Conservation (phyloP, 2,888 invertebrate genomes). For the Agrilus cyanescens region DNA sequence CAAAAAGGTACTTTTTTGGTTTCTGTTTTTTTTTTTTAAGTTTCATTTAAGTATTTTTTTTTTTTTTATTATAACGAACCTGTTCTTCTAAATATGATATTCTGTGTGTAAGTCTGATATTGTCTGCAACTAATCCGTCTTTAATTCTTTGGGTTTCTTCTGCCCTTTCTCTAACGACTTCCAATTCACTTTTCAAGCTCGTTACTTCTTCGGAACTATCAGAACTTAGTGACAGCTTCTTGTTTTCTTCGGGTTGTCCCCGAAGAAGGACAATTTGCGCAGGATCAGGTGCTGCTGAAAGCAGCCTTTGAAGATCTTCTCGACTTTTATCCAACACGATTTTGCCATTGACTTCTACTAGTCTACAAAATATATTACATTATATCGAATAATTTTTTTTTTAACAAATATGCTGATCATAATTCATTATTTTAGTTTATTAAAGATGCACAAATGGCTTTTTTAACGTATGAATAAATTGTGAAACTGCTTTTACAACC, state of each 20-base stretch:
- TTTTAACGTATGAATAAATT: too few species aligned
- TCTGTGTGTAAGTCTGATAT: constrained; percentile 72
- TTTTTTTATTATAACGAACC: constrained; percentile 41
- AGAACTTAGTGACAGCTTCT: constrained; percentile 32
- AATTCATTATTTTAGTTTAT: too few species aligned
- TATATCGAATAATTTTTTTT: neutral
- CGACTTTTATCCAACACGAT: constrained; percentile 54
- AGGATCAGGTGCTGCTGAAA: constrained; percentile 48
- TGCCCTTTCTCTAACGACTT: constrained; percentile 45
- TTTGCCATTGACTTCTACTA: constrained; percentile 74
- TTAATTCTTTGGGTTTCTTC: constrained; percentile 52
- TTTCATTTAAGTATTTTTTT: neutral
- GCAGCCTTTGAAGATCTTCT: constrained; percentile 58
- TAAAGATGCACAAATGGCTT: too few species aligned
- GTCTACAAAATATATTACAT: constrained; percentile 35
- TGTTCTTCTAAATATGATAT: constrained; percentile 86
- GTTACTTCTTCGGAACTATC: constrained; percentile 36
- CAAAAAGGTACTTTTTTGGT: too few species aligned
- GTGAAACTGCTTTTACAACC: too few species aligned
- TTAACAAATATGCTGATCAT: too few species aligned
- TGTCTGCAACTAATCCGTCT: constrained; percentile 60
- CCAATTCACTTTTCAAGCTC: constrained; percentile 46
- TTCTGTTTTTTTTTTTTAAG: too few species aligned
- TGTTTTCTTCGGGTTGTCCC: constrained; percentile 17
- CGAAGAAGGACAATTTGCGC: constrained; percentile 53